phyloP scores from a whole-genome alignment of 2,888 invertebrate species.

The Drosophila aldrichi region DNA sequence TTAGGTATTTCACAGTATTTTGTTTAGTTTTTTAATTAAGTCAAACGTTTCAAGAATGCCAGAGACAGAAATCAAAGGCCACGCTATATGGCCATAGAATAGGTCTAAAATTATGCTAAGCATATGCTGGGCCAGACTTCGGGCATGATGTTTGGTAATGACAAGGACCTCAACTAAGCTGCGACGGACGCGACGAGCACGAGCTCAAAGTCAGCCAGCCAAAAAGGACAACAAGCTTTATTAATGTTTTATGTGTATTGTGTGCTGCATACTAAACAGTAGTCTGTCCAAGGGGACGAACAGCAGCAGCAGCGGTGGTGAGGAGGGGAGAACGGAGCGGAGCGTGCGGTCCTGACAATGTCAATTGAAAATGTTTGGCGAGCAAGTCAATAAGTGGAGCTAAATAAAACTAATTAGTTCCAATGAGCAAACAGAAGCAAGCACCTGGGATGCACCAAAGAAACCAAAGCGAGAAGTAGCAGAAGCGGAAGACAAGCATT shows the following conservation, averaged over 20 bases:
- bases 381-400: conserved; percentile 66
- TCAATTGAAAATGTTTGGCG: conserved; percentile 74
- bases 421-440: conserved; percentile 68
- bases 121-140: conserved; percentile 61
- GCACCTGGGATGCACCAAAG: conserved; percentile 49
- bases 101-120: conserved; percentile 74
- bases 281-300: neutral
- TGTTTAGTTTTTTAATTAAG: conserved; percentile 56
- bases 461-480: conserved; percentile 3
- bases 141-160: conserved; percentile 70
- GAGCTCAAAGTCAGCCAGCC: conserved; percentile 57
- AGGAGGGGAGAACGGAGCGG: no score
- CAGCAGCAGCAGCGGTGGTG: no score
- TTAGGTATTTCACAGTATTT: neutral
- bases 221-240: conserved; percentile 81
- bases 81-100: conserved; percentile 46
- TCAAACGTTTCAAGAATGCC: conserved; percentile 41
- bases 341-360: conserved; percentile 59
- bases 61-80: conserved; percentile 46
- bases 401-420: conserved; percentile 78
- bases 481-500: conserved; percentile 53
- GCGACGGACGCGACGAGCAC: conserved; percentile 9
- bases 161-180: conserved; percentile 60
- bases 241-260: conserved; percentile 79
- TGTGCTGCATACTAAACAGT: conserved; percentile 76